Base-by-base conservation (phyloP, 2,797 vertebrate species). In the Aeoliscus strigatus region DNA sequence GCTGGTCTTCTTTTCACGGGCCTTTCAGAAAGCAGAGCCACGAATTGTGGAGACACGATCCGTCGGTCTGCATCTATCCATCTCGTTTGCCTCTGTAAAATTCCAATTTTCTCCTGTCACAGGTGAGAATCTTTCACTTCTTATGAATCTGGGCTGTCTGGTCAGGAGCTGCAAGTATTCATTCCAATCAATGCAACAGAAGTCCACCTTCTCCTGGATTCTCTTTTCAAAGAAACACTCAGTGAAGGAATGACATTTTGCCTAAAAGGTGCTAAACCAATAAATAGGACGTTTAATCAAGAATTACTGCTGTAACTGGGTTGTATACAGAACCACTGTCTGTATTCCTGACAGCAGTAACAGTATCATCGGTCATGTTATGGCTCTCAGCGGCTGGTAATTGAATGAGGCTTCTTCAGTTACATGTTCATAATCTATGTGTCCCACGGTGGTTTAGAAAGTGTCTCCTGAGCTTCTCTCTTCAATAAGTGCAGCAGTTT, bases 371-470 rank as follows among this genome's bases (percentile, higher is more conserved):
- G 60, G 30, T 64, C 60, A 70, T 68, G 48, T 28, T 66, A 41
- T 16, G 8, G 58, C 42, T 70, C 51, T 66, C 69, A 65, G 35
- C 10, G 2, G 57, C 30, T 45, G 51, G 30, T 74, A 73, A 81
- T 63, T 79, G 72, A 65, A 78, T 68, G 77, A 37, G 44, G 62
- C 67, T 64, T 76, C 69, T 73, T 70, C 40, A 49, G 70, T 72
- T 79, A 67, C 45, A 52, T 39, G 17, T 58, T 66, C 56, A 60
- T 46, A 51, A n/a, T 75, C 31, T 51, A 5, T 56, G 71, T 56
- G 32, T 77, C 64, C 71, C 59, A 52, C 41, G 17, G 42, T 53
- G 53, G 49, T 39, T 55, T 26, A 12, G 41, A 46, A 69, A 59
- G 39, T 25, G 41, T 61, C 54, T 60, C 40, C 39, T 50, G 60